phyloP scores from a whole-genome alignment of 2,797 vertebrate species.

The Phrynocephalus guinanensis region DNA sequence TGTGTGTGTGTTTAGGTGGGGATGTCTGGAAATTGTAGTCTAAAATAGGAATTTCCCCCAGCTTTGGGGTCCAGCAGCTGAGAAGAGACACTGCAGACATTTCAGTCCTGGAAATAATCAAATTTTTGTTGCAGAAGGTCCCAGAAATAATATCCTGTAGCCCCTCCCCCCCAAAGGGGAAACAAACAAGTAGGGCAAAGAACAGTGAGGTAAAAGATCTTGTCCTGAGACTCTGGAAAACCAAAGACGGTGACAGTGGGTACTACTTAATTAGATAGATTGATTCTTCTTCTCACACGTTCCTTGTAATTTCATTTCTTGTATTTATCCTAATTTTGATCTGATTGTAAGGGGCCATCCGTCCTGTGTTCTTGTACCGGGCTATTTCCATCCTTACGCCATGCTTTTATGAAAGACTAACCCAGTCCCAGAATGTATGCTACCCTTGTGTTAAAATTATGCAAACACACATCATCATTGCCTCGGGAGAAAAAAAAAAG shows the following conservation, averaged over 20 bases:
- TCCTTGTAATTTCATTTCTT: too few relatives aligned
- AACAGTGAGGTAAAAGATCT: background rate
- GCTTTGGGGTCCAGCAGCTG: background rate
- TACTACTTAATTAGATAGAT: background rate
- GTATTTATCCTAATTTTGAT: background rate
- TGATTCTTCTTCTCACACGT: too few relatives aligned
- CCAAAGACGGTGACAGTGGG: background rate
- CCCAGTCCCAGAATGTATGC: background rate
- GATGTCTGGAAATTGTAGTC: too few relatives aligned
- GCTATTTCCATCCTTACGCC: background rate
- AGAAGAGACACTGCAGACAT: background rate
- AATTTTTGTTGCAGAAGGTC: background rate
- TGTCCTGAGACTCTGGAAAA: background rate
- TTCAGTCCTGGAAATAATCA: too few relatives aligned
- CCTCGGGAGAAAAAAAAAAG: conserved; percentile 1
- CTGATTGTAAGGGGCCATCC: background rate
- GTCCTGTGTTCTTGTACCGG: background rate
- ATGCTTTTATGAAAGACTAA: background rate
- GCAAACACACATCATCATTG: background rate
- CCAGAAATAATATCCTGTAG: too few relatives aligned
- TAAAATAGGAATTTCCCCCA: too few relatives aligned
- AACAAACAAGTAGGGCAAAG: background rate
- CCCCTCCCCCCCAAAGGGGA: background rate
- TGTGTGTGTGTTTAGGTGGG: too few relatives aligned
- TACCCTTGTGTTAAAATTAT: background rate